Percentiles rank a stretch among this genome's conserved stretches.
These are phyloP conservation scores for Speoplatyrhinus poulsoni DNA, from an alignment of 2,113 vertebrate genomes.

Conservation along the genomic window DNA sequence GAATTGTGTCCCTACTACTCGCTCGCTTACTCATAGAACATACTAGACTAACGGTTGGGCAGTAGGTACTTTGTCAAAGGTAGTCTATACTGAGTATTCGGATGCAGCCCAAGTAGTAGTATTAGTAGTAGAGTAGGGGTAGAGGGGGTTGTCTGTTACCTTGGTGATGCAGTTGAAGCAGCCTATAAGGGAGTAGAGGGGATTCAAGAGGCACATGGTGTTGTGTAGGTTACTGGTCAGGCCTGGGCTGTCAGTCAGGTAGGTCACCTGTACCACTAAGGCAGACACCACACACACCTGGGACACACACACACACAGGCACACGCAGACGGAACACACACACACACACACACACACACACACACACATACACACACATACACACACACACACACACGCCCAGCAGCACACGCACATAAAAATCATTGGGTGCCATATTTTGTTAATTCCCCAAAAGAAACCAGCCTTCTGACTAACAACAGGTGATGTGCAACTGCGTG, in stretches of 20 bases:
- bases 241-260: conserved; percentile 75
- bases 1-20: too few species aligned
- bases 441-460: too few species aligned
- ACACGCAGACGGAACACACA: background rate
- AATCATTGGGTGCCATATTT: too few species aligned
- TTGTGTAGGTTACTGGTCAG: conserved; percentile 81
- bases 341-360: background rate
- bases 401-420: too few species aligned
- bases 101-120: background rate
- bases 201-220: conserved; percentile 84
- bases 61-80: too few species aligned
- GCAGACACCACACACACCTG: conserved; percentile 79
- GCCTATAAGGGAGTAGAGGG: conserved; percentile 91
- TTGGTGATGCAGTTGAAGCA: conserved; percentile 91
- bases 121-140: background rate
- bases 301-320: background rate
- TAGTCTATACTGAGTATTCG: too few species aligned
- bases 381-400: too few species aligned
- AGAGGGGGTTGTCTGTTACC: conserved; percentile 64
- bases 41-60: too few species aligned
- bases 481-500: too few species aligned
- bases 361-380: background rate
- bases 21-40: too few species aligned
- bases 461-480: too few species aligned
- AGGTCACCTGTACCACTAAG: conserved; percentile 76